phyloP scores from a whole-genome alignment of 2,888 invertebrate species.

The Drosophila nr. fundita region DNA sequence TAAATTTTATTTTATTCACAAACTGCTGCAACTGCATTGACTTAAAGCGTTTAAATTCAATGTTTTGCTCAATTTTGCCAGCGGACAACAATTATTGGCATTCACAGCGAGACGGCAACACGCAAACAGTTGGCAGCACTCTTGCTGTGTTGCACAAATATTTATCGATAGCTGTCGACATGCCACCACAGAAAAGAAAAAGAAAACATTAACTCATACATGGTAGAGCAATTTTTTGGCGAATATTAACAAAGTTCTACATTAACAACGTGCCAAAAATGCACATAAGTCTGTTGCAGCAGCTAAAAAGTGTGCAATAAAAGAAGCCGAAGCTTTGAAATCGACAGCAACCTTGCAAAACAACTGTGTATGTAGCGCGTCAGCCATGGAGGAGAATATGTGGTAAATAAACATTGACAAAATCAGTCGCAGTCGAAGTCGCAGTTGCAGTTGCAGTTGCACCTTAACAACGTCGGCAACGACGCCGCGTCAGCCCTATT shows the following conservation, averaged over 20 bases:
- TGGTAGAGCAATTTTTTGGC: constrained; percentile 43
- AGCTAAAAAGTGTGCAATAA: constrained; percentile 37
- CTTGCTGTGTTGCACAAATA: constrained; percentile 3
- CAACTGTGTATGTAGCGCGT: constrained; percentile 34
- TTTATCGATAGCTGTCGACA: constrained; percentile 29
- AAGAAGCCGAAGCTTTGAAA: constrained; percentile 7
- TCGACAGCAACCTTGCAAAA: constrained; percentile 6
- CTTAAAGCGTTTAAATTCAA: constrained; percentile 47
- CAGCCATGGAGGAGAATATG: constrained; percentile 83
- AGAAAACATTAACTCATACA: constrained; percentile 56
- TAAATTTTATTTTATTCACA: background rate
- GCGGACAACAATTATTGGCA: constrained; percentile 43
- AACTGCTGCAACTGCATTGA: constrained; percentile 35
- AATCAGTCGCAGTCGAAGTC: constrained; percentile 1
- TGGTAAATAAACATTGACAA: constrained; percentile 75
- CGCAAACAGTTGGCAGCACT: constrained; percentile 34
- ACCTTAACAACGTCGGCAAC: constrained; percentile 6
- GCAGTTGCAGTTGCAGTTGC: background rate
- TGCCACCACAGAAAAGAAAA: constrained; percentile 52
- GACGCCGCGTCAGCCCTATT: constrained; percentile 28
- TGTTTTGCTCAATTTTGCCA: constrained; percentile 58
- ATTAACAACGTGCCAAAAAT: constrained; percentile 44
- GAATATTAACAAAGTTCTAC: constrained; percentile 37
- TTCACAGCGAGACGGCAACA: constrained; percentile 35
- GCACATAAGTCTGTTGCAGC: constrained; percentile 22